Conservation (phyloP, 1,140 invertebrate species). For the Brachionus koreanus region DNA sequence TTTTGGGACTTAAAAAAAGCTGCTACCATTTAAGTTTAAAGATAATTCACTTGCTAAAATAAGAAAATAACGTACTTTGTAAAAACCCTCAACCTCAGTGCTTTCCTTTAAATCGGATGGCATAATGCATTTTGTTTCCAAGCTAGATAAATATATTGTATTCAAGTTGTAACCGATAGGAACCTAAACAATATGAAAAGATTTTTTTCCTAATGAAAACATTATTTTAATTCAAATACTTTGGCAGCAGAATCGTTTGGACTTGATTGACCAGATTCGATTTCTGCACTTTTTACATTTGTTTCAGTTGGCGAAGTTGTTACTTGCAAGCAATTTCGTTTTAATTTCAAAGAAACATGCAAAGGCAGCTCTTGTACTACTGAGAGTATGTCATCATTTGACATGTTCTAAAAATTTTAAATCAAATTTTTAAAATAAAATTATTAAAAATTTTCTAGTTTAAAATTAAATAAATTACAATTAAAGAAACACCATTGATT, state of each 20-base stretch:
- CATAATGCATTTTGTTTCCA: slow-evolving; percentile 25
- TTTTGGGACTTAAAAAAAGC: too few species aligned
- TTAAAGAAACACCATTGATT: slow-evolving; percentile 32
- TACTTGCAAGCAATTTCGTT: background rate
- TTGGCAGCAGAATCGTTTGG: background rate
- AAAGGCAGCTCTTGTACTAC: slow-evolving; percentile 29
- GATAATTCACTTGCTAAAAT: background rate
- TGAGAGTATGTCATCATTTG: slow-evolving; percentile 17
- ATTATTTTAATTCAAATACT: background rate
- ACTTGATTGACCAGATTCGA: slow-evolving; percentile 8
- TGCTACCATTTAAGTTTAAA: too few species aligned
- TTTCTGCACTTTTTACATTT: background rate
- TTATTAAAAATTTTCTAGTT: background rate
- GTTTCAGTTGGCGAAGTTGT: background rate
- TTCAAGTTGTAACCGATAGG: background rate
- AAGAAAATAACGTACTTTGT: slow-evolving; percentile 1
- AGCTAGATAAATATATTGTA: slow-evolving; percentile 10
- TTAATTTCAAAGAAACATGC: slow-evolving; percentile 11
- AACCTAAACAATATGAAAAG: background rate
- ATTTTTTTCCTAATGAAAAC: background rate
- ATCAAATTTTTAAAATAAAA: background rate
- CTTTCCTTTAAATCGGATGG: slow-evolving; percentile 11
- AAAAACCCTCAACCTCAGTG: background rate
- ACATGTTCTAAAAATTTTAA: slow-evolving; percentile 19
- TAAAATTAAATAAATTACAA: background rate